phyloP scores from a whole-genome alignment of 2,888 invertebrate species.

The Lasioglossum morio region DNA sequence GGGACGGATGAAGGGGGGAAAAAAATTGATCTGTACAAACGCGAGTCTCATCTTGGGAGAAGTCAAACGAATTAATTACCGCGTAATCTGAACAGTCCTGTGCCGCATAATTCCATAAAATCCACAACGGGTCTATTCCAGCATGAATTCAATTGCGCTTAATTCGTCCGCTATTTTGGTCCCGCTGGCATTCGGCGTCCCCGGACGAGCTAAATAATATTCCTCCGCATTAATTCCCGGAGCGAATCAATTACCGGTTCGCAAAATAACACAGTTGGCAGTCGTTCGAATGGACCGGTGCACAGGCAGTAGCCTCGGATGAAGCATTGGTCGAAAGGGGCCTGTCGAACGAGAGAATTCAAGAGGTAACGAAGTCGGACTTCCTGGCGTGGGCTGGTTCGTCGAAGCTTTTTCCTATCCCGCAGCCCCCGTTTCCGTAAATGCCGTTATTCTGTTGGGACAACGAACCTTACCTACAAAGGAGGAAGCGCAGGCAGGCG shows the following conservation, averaged over 20 bases:
- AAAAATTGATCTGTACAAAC: not conserved
- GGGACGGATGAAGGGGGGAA: too few relatives aligned
- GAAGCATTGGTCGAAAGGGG: not conserved
- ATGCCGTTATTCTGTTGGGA: conserved; percentile 59
- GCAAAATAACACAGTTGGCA: not conserved
- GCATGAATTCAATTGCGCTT: not conserved
- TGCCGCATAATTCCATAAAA: not conserved
- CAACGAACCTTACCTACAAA: conserved; percentile 61
- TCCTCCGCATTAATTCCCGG: not conserved
- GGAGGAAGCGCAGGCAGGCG: not conserved
- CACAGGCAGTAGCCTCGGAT: not conserved
- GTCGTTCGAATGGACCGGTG: not conserved
- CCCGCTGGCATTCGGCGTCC: not conserved
- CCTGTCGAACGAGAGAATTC: not conserved
- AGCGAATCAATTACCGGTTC: not conserved
- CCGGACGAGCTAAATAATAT: not conserved
- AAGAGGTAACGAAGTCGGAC: not conserved
- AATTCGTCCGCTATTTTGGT: not conserved
- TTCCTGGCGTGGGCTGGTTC: not conserved
- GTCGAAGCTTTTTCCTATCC: not conserved
- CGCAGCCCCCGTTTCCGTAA: conserved; percentile 26
- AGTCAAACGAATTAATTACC: not conserved
- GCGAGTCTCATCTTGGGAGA: not conserved
- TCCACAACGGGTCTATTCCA: not conserved
- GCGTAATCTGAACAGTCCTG: not conserved